Base-by-base conservation (phyloP, 2,888 invertebrate genomes). In the Pterobdella sp. region DNA sequence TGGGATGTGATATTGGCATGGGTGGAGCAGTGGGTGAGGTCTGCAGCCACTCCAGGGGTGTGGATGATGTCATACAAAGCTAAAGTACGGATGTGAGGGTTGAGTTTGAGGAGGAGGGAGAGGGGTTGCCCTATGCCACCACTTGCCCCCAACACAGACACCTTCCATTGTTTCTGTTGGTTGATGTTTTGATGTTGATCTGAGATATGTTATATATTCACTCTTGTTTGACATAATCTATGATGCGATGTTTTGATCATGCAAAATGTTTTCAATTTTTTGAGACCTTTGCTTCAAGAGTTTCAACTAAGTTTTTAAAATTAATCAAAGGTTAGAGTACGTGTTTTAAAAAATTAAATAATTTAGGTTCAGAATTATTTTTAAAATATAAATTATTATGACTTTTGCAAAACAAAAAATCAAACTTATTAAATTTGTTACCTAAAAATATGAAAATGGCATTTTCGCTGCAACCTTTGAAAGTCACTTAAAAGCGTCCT, bases 51-150 rank as follows among this genome's bases (percentile, higher is more conserved):
- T 76, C 97, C 97, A 14, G 93, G 92, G 52, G 96, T 95, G 83
- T 92, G 89, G 56, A 93, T 93, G 81, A 98, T 90, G 86, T 98
- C 98, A 82, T 92, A 98, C 42, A 97, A 86, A 0, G 92, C 88
- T 79, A 98, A 86, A 79, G 91, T 88, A 42, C 89, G 89, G 68
- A 98, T 89, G 78, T 92, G 84, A 7, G 82, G 80, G 74, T 78
- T 77, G 68, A 80, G 89, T 86, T 97, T 97, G 79, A 97, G 85
- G 64, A 98, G 87, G 76, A 98, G 87, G 10, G 94, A 90, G 79
- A 98, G 85, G 14, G 97, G 96, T 85, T 98, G 96, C 1, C 97
- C 98, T 82, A 98, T 98, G 74, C 98, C 98, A 76, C 98, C 98
- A 79, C 91, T 89, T 0, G 96, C 97, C 73, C 98, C 98, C 84